Base-by-base conservation (phyloP, 2,113 vertebrate species). In the Sitta europaea region DNA sequence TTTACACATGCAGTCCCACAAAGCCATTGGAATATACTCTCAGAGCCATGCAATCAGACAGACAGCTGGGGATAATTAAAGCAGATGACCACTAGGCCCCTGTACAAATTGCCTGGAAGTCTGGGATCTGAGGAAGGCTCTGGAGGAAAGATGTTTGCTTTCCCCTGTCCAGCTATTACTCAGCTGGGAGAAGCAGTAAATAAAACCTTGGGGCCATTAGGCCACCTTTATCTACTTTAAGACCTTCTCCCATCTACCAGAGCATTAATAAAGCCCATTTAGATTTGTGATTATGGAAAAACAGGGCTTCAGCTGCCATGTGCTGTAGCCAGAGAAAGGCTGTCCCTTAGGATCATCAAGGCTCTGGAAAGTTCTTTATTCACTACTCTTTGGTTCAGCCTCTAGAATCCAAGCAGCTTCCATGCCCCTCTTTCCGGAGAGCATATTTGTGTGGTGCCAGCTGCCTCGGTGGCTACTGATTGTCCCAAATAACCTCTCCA, bases 391-490 rank as follows among this genome's bases (percentile, higher is more conserved):
- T 29, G 5, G 6, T 20, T 50, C 22, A 3, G 5, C 74, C 17
- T 40, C 67, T 25, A 14, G 15, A 50, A 55, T 7, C 33, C 43
- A 27, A 33, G 53, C 73, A 71, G 58, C 23, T 35, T 50, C 48
- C 1, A 0, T 4, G 28, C 38, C 67, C 6, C 20, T 43, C 28
- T 31, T 67, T 61, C 50, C 28, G 78, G n/a, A 54, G n/a, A 40
- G 14, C 27, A 38, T 2, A 7, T 43, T 24, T 14, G 5, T 3
- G 36, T 2, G 11, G 17, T 50, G 45, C 24, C 40, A 20, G 0
- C 21, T 9, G 19, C 28, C 75, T 10, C 65, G 35, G n/a, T 0
- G 81, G 12, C 12, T 8, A 19, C 11, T 51, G 16, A 10, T 2
- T 23, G 38, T 40, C 50, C 47, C 35, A 50, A 3, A 29, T 5